Base-by-base conservation (phyloP, 2,113 vertebrate genomes). In the Chascanopsetta lugubris region DNA sequence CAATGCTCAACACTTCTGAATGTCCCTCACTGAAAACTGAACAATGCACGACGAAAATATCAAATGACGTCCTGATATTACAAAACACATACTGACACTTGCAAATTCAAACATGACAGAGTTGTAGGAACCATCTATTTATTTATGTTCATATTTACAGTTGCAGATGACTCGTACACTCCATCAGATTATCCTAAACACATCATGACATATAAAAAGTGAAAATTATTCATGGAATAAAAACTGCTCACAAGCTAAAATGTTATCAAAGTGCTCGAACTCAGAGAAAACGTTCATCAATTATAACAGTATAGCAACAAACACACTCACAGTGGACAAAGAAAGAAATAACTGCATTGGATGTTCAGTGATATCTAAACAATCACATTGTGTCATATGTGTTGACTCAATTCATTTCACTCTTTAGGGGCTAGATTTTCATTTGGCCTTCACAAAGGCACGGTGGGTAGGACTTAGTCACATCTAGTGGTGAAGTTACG, bases 191-290 rank as follows among this genome's bases (percentile, higher is more conserved):
- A 61, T 85, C 49, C 65, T 65, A 46, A 18, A 45, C 1, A 56
- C 62, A 64, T 67, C 62, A 64, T 67, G 59, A 68, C 62, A 34
- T 21, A 48, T 48, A 38, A 76, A 80, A 68, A n/a, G n/a, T 55
- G 70, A 63, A 69, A 60, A 58, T 78, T 77, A 86, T 86, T 87
- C 77, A 80, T 45, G 45, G 65, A 80, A 76, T 72, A 89, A 74
- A 72, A 27, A 66, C 24, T 68, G 72, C 48, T 54, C 8, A 30
- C 38, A n/a, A 50, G 61, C 50, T 69, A 22, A 75, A 85, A 82
- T 68, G 56, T 63, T 70, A 48, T 69, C 34, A 70, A 81, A 76
- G 82, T 85, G 82, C 87, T 63, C 59, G 8, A 58, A 55, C 22
- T 71, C 55, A 46, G 24, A 64, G 30, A 58, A 65, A 58, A 59